Evolutionary conservation across 92 coral and sea anemone genomes (phyloP).

Genomic region (Montipora capitata): DNA sequence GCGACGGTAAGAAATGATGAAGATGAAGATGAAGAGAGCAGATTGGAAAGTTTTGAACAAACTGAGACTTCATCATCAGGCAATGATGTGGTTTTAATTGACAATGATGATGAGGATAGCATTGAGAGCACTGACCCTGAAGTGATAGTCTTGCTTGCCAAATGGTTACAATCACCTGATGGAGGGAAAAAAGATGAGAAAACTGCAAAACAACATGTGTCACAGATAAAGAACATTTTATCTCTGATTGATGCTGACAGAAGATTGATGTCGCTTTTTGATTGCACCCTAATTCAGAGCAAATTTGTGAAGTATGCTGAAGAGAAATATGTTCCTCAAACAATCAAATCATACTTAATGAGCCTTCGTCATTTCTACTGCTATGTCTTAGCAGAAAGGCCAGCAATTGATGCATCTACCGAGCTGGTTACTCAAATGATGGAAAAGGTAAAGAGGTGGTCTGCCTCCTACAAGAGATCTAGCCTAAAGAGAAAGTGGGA

Average conservation of each 20-base stretch:
- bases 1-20: constrained; percentile 13
- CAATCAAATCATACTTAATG: constrained; percentile 72
- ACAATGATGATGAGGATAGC: constrained; percentile 26
- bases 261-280: constrained; percentile 20
- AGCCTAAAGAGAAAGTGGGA: constrained; percentile 57
- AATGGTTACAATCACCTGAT: constrained; percentile 62
- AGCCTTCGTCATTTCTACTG: constrained; percentile 70
- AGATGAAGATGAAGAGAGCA: constrained; percentile 12
- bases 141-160: constrained; percentile 39
- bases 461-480: constrained; percentile 41
- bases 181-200: constrained; percentile 53
- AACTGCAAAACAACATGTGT: constrained; percentile 66
- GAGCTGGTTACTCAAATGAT: neutral
- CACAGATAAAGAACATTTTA: constrained; percentile 38
- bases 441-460: constrained; percentile 66
- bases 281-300: constrained; percentile 18
- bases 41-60: constrained; percentile 34
- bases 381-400: constrained; percentile 35
- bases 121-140: constrained; percentile 35
- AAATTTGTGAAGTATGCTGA: constrained; percentile 26
- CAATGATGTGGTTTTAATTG: constrained; percentile 14
- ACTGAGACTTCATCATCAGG: constrained; percentile 20
- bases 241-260: constrained; percentile 38
- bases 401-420: constrained; percentile 36
- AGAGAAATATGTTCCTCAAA: constrained; percentile 38